Percentiles rank a stretch among this genome's conserved stretches.
phyloP scores from a whole-genome alignment of 2,888 invertebrate genomes.

The Scaptomyza flava region DNA sequence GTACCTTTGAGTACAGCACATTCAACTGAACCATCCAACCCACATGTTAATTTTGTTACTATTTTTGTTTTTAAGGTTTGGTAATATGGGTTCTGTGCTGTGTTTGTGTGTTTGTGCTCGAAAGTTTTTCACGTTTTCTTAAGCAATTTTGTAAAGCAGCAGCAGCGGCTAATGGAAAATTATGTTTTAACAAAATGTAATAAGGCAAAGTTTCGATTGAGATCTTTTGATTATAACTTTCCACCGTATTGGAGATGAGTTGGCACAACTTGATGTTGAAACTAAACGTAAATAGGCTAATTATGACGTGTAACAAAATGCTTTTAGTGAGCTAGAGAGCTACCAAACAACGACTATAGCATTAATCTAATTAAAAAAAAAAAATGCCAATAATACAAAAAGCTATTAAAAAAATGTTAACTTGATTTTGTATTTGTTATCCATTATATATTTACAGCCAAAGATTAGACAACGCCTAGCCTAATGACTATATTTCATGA shows the following conservation, averaged over 20 bases:
- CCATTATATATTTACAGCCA: constrained; percentile 59
- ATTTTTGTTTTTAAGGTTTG: constrained; percentile 21
- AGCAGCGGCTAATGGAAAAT: constrained; percentile 50
- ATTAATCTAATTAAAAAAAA: constrained; percentile 13
- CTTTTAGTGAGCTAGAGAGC: constrained; percentile 4
- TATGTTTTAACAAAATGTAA: constrained; percentile 29
- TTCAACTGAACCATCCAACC: too few species aligned
- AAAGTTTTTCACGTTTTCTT: constrained; percentile 70
- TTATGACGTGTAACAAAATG: constrained; percentile 31
- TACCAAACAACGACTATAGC: background rate
- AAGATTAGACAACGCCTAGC: constrained; percentile 49
- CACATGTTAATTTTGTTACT: background rate
- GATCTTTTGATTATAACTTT: constrained; percentile 47
- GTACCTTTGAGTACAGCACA: background rate
- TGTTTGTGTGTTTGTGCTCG: constrained; percentile 6
- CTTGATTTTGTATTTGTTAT: constrained; percentile 18
- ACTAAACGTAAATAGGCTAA: constrained; percentile 19
- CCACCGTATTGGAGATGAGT: constrained; percentile 32
- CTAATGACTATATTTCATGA: constrained; percentile 31
- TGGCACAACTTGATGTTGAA: constrained; percentile 23
- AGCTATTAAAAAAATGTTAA: constrained; percentile 1
- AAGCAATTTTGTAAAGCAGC: constrained; percentile 45
- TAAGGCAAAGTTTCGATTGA: constrained; percentile 37
- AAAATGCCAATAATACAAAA: constrained; percentile 1
- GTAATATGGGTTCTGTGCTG: constrained; percentile 30